These are phyloP conservation scores for Lepilemur septentrionalis DNA, from an alignment of 2,797 vertebrate genomes.

Conservation along the genomic window DNA sequence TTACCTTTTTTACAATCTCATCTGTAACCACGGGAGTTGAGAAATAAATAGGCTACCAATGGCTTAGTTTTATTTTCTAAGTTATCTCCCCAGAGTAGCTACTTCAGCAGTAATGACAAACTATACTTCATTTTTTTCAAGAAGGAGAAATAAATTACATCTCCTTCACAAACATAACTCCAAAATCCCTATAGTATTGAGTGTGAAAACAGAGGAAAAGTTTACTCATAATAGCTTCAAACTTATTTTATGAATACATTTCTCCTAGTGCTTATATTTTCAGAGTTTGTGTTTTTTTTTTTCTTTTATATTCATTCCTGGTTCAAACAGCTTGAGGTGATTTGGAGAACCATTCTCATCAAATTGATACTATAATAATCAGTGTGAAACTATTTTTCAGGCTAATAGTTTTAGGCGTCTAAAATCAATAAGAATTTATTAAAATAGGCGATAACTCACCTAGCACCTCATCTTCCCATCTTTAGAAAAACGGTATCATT, in stretches of 20 bases:
- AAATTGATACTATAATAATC: not conserved
- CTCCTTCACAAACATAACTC: not conserved
- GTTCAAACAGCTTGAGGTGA: not conserved
- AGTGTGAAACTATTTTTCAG: not conserved
- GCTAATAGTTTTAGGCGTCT: not conserved
- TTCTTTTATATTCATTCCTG: not conserved
- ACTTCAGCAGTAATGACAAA: not conserved
- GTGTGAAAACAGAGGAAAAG: not conserved
- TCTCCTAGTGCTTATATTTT: not conserved
- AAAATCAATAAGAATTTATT: not conserved
- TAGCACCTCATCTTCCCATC: not conserved
- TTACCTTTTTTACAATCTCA: conserved; percentile 25
- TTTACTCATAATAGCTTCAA: not conserved
- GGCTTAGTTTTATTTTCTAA: conserved; percentile 45
- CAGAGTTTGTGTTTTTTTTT: not conserved
- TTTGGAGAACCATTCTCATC: not conserved
- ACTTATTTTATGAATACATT: not conserved
- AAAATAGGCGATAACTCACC: not conserved
- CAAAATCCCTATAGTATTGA: conserved; percentile 45
- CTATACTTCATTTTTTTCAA: not conserved
- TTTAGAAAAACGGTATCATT: not conserved
- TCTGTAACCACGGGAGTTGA: not conserved
- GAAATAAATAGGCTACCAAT: not conserved
- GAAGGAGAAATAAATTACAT: conserved; percentile 37
- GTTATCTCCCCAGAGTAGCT: not conserved